Evolutionary conservation across 2,113 vertebrate species (phyloP).

Genomic region (Stigmatopora nigra): DNA sequence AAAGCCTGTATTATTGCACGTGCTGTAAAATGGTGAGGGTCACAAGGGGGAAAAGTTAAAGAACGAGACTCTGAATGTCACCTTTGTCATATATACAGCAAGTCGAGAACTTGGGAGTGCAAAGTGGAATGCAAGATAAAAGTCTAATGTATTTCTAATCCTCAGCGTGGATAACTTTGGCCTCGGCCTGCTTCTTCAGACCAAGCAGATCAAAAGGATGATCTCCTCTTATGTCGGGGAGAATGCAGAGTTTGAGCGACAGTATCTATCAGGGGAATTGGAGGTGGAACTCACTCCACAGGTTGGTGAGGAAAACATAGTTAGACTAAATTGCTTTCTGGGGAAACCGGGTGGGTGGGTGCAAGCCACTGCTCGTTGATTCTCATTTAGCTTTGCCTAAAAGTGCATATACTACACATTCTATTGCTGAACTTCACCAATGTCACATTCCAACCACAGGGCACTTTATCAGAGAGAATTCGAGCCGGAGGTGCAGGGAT

Average conservation of each 20-base stretch:
- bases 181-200: conserved; percentile 84
- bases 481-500: conserved; percentile 93
- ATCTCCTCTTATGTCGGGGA: conserved; percentile 95
- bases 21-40: not conserved
- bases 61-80: not conserved
- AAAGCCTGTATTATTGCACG: not conserved
- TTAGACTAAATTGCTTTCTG: not conserved
- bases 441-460: conserved; percentile 60
- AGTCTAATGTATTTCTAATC: conserved; percentile 12
- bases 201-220: conserved; percentile 96
- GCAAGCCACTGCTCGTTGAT: not conserved
- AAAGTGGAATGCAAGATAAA: not conserved
- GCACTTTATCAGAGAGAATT: conserved; percentile 91
- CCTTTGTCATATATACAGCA: not conserved
- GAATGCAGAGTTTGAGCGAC: conserved; percentile 92
- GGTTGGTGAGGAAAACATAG: conserved; percentile 62
- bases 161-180: conserved; percentile 92
- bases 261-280: conserved; percentile 87
- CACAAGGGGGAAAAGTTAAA: not conserved
- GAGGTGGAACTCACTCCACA: conserved; percentile 96
- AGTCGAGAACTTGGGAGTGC: too few relatives aligned
- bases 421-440: not conserved
- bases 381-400: not conserved
- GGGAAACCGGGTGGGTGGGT: not conserved
- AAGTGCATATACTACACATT: not conserved